Evolutionary conservation across 2,113 vertebrate genomes (phyloP), one percentile per base, ranked within the genome.

Genomic region (Cyprinus carpio): DNA sequence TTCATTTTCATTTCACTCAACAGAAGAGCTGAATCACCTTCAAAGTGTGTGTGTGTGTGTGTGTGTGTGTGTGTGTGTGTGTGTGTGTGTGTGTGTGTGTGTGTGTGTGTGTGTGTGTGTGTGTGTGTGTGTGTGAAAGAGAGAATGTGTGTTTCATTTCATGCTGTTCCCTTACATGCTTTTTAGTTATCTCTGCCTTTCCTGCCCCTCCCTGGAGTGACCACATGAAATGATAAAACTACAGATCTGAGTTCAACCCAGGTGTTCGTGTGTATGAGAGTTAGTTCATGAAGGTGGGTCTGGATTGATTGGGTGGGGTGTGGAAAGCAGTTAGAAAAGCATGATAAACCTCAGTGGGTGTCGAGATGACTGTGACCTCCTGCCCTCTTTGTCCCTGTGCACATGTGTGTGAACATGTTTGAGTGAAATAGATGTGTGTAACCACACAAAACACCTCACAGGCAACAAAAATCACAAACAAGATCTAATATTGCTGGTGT

Each of bases 201-300:
- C 88, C 85, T 89, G 85, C 80, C 85, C 65, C 82, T 74, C 82
- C 85, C 81, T 74, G 20, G 60, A 82, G 69, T 12, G 62, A 51
- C 80, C 80, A 83, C 85, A 85, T 74, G 67, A 85, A 83, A 88
- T 67, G 85, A 74, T 82, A 37, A 75, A 51, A 84, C n/a, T 34
- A 27, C 37, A 64, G 34, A 81, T 81, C 78, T 81, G 78, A 27
- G 62, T 79, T 75, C 76, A 67, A 31, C 78, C 72, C 34, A 76
- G 83, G 43, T 80, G 77, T 65, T 9, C n/a, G n/a, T 27, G 56
- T 16, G 31, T 76, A 13, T 20, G 54, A 49, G 40, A 46, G 43
- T 25, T 71, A 29, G 18, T 31, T 13, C 16, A 11, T 82, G 18
- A 51, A 71, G 62, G 64, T 82, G 80, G 80, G 43, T 34, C 29